Base-by-base conservation (phyloP, 2,113 vertebrate species). In the Turdus rufiventris region DNA sequence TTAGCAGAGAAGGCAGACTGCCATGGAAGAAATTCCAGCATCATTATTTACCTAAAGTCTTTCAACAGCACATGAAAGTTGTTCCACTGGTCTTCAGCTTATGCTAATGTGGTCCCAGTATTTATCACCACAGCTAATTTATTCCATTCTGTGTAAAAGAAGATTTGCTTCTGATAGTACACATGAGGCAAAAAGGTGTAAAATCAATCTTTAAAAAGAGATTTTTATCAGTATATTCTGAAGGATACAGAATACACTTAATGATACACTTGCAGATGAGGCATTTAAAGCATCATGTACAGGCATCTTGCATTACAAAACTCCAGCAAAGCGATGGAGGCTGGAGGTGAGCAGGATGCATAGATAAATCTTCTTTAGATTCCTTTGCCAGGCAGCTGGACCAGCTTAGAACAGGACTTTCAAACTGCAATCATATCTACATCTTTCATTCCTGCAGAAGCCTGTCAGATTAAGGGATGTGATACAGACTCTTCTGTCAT, bases 361-460 rank as follows among this genome's bases (percentile, higher is more conserved):
- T 9, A 85, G 78, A 66, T 85, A 54, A 7, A 47, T 67, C 42
- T 72, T 90, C 67, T 83, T 93, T 34, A 68, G 36, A 82, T 81
- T 92, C 12, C 33, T 88, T 85, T 94, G 76, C 51, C 57, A 79
- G 67, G 34, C 47, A 58, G 74, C 66, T 91, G 74, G 81, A 93
- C 91, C 4, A 2, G 67, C 47, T 76, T 76, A 54, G 67, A 91
- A 87, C 70, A 85, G 72, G 62, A 89, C 74, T 95, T 93, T 88
- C 91, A 95, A 88, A 92, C 29, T 68, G 71, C 25, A 68, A 88
- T 95, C 89, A 31, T 51, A 92, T 70, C 81, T 85, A 70, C 56
- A 93, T 90, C 88, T 92, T 86, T 92, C 56, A 70, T 85, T 91
- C 75, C 75, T 88, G 51, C 63, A 85, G 81, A 88, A 95, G 66